Evolutionary conservation across 1,140 invertebrate species (phyloP).

Genomic region (Pogonomyrmex californicus): DNA sequence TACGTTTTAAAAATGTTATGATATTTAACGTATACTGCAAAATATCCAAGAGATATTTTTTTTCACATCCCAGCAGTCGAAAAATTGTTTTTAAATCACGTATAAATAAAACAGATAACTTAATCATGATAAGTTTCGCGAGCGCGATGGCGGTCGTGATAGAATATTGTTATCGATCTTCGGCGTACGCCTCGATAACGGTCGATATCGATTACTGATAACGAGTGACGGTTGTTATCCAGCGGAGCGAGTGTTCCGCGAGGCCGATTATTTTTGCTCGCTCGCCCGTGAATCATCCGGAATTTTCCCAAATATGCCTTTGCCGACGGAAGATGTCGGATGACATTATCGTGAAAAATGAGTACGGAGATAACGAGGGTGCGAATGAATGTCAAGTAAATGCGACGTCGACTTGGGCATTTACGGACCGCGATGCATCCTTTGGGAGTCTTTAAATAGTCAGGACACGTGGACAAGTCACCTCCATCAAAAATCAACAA

Average conservation of each 20-base stretch:
- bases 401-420: conserved; percentile 46
- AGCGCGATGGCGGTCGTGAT: background rate
- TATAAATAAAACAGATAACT: conserved; percentile 11
- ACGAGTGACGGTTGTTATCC: conserved; percentile 20
- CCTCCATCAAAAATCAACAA: background rate
- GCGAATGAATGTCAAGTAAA: conserved; percentile 74
- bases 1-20: background rate
- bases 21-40: background rate
- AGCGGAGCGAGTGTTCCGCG: conserved; percentile 4
- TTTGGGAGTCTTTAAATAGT: conserved; percentile 19
- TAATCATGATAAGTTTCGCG: conserved; percentile 8
- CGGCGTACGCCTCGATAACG: background rate
- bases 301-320: conserved; percentile 62
- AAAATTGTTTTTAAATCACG: background rate
- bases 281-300: conserved; percentile 62
- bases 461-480: background rate
- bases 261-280: conserved; percentile 64
- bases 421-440: conserved; percentile 52
- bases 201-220: conserved; percentile 53
- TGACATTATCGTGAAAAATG: conserved; percentile 72
- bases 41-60: background rate
- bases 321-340: conserved; percentile 53
- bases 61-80: background rate
- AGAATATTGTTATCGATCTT: conserved; percentile 19
- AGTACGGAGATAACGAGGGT: conserved; percentile 65